Evolutionary conservation across 2,797 vertebrate genomes (phyloP).

Genomic region (Megaceryle alcyon): DNA sequence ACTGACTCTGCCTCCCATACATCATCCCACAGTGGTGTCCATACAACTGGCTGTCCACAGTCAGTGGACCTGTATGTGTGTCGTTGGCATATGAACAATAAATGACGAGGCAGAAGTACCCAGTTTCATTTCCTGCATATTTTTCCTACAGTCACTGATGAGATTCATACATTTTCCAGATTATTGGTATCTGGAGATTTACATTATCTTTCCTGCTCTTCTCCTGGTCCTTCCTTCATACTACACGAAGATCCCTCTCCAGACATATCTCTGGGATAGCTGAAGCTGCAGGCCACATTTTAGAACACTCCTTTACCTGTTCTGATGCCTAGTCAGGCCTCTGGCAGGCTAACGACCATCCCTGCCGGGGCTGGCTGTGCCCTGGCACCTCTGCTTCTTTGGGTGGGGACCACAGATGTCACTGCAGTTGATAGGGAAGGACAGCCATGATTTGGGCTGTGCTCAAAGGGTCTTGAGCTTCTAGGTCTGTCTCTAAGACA

Average conservation of each 20-base stretch:
- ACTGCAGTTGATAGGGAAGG: background rate
- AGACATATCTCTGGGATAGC: background rate
- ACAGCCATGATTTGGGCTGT: accelerated
- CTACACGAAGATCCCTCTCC: background rate
- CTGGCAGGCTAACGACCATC: background rate
- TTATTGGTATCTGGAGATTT: background rate
- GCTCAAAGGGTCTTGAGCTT: background rate
- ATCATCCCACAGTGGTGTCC: background rate
- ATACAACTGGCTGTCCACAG: background rate
- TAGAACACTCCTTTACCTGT: too few species aligned
- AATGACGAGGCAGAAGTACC: background rate
- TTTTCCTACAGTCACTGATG: background rate
- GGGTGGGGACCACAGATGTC: accelerated
- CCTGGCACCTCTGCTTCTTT: background rate
- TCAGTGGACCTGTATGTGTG: background rate
- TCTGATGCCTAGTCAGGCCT: background rate
- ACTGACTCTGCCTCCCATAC: background rate
- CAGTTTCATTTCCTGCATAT: background rate
- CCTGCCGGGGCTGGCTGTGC: background rate
- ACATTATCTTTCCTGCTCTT: background rate
- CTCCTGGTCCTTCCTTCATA: background rate
- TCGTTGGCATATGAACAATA: background rate
- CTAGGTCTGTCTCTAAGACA: background rate
- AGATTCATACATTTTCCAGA: background rate
- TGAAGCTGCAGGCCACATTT: background rate